These are phyloP conservation scores for Linyphia triangularis DNA, from an alignment of 2,888 invertebrate species.

Conservation along the genomic window DNA sequence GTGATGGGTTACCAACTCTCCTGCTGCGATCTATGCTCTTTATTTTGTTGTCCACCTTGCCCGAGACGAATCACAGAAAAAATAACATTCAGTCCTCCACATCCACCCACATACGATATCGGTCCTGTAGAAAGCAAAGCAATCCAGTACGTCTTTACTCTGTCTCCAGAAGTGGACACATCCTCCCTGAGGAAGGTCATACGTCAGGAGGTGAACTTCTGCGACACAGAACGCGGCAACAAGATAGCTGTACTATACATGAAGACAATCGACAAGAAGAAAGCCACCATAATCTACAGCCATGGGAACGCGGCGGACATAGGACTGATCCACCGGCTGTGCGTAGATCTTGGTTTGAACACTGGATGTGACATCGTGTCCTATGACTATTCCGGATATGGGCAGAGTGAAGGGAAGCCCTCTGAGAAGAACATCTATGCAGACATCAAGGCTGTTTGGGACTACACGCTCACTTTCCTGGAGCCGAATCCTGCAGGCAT, in stretches of 20 bases:
- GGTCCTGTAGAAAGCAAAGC: slow-evolving; percentile 83
- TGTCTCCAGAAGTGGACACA: slow-evolving; percentile 90
- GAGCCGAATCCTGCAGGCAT: slow-evolving; percentile 96
- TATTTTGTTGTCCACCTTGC: slow-evolving; percentile 99
- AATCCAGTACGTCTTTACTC: slow-evolving; percentile 85
- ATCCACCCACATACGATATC: slow-evolving; percentile 96
- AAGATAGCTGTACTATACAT: slow-evolving; percentile 98
- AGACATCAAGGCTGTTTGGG: slow-evolving; percentile 99
- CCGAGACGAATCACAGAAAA: slow-evolving; percentile 99
- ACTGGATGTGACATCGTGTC: slow-evolving; percentile 98
- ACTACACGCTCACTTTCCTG: slow-evolving; percentile 90
- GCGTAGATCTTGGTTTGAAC: slow-evolving; percentile 94
- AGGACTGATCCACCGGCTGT: slow-evolving; percentile 95
- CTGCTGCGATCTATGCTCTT: slow-evolving; percentile 84
- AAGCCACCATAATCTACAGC: slow-evolving; percentile 96
- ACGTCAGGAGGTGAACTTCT: slow-evolving; percentile 87
- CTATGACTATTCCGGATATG: slow-evolving; percentile 89
- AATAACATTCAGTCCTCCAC: slow-evolving; percentile 99
- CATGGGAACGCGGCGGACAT: slow-evolving; percentile 91
- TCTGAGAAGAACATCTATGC: slow-evolving; percentile 99
- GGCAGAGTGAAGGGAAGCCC: slow-evolving; percentile 95
- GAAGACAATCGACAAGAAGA: slow-evolving; percentile 87
- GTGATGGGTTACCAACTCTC: slow-evolving; percentile 44
- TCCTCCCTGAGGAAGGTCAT: slow-evolving; percentile 89
- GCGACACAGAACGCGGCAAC: slow-evolving; percentile 95